phyloP scores from a whole-genome alignment of 2,797 vertebrate genomes.

The Acanthurus lineatus region DNA sequence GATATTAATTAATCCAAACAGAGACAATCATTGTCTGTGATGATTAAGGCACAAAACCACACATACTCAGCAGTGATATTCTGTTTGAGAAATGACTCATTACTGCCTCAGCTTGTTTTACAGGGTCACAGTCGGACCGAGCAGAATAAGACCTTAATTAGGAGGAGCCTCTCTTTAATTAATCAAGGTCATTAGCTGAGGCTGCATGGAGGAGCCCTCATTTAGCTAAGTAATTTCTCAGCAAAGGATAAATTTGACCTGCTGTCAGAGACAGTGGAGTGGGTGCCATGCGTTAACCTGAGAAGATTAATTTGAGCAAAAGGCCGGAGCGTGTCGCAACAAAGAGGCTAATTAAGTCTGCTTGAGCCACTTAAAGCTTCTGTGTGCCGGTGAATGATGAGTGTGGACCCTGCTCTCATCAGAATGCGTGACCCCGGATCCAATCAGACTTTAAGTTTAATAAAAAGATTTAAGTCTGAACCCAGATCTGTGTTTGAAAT shows the following conservation, averaged over 20 bases:
- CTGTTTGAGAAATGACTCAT: slow-evolving; percentile 55
- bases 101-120: slow-evolving; percentile 61
- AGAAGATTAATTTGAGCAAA: slow-evolving; percentile 74
- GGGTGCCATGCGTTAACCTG: slow-evolving; percentile 66
- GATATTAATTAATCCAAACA: slow-evolving; percentile 21
- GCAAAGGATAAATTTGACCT: slow-evolving; percentile 71
- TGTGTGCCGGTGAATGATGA: slow-evolving; percentile 55
- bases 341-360: slow-evolving; percentile 76
- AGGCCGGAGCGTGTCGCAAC: slow-evolving; percentile 36
- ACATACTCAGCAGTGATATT: slow-evolving; percentile 30
- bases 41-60: slow-evolving; percentile 29
- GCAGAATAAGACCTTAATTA: slow-evolving; percentile 79
- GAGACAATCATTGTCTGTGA: slow-evolving; percentile 32
- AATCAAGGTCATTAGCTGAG: slow-evolving; percentile 77
- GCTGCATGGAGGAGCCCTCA: slow-evolving; percentile 61
- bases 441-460: slow-evolving; percentile 19
- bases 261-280: slow-evolving; percentile 61
- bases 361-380: slow-evolving; percentile 57
- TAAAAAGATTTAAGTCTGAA: slow-evolving; percentile 12
- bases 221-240: slow-evolving; percentile 79
- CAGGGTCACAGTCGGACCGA: slow-evolving; percentile 72
- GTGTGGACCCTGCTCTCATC: slow-evolving; percentile 6
- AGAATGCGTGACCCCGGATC: slow-evolving; percentile 17
- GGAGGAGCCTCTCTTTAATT: slow-evolving; percentile 76
- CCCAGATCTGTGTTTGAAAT: slow-evolving; percentile 8